A percentile compares a stretch with the other conserved stretches of the same genome.
Conservation (phyloP, 2,113 vertebrate genomes). For the Engraulis encrasicolus region DNA sequence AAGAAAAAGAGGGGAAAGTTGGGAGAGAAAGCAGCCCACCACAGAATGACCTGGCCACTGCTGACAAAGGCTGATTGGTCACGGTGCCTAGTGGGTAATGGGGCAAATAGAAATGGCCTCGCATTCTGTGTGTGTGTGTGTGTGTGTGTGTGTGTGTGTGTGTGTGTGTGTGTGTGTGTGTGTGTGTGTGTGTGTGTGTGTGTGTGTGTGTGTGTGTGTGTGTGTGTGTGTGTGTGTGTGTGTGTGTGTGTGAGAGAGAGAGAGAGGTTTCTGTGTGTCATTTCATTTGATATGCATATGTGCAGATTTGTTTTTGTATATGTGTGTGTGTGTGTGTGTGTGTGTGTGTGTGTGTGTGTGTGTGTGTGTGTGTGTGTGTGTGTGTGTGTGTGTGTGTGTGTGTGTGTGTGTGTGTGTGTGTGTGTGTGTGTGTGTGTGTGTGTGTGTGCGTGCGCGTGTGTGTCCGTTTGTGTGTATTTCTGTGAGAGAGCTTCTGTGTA, state of each 20-base stretch:
- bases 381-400: slow-evolving; percentile 64
- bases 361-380: not conserved
- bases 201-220: slow-evolving; percentile 45
- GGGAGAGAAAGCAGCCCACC: slow-evolving; percentile 72
- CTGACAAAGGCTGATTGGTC: slow-evolving; percentile 99
- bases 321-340: slow-evolving; percentile 36
- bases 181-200: not conserved
- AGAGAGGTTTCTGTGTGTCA: too few species aligned
- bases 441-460: not conserved
- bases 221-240: too few species aligned
- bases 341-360: not conserved
- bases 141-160: slow-evolving; percentile 43
- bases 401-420: not conserved
- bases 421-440: not conserved
- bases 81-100: slow-evolving; percentile 99
- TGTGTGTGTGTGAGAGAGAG: too few species aligned
- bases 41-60: slow-evolving; percentile 95
- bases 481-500: too few species aligned
- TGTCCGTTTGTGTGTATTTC: slow-evolving; percentile 16
- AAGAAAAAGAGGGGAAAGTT: slow-evolving; percentile 58
- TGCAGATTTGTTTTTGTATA: slow-evolving; percentile 73
- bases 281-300: slow-evolving; percentile 64
- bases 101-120: slow-evolving; percentile 88
- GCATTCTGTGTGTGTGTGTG: slow-evolving; percentile 81
- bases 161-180: slow-evolving; percentile 1